Base-by-base conservation (phyloP, 2,888 invertebrate species). In the Eugnorisma glareosa region DNA sequence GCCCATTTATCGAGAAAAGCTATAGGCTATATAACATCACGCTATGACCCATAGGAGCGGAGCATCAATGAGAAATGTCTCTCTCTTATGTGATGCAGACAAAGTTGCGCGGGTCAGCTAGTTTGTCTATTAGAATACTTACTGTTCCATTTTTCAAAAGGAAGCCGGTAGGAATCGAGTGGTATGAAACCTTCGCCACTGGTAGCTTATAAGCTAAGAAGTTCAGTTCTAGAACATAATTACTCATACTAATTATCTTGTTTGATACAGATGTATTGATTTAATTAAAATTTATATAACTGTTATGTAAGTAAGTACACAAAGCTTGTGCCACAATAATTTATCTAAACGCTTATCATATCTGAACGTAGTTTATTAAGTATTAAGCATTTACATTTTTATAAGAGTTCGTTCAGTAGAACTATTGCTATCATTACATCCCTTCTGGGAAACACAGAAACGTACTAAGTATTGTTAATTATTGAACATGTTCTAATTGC, bases 321-420 rank as follows among this genome's bases (percentile, higher is more conserved):
- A 57, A 71, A 64, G 59, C 67, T 64, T 24, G 80, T 64, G 28
- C 70, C 59, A 48, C 61, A 57, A 48, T 64, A n/a, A 72, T 76
- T 83, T 73, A 83, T 76, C 76, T 76, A 43, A 76, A 76, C 51
- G 64, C 64, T 83, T 83, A 83, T 83, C 84, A 73, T 1, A 8
- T 70, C 31, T 24, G 66, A n/a, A 31, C 69, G 28, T 48, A 59
- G 51, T 51, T 72, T 51, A 69, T 28, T 45, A 61, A n/a, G n/a
- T n/a, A n/a, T 2, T 3, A 57, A 24, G n/a, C 83, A 84, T 83
- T 83, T 84, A 73, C 73, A 83, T 80, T 83, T 73, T 73, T 54
- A 54, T 72, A 64, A 61, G 45, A 59, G 67, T 28, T 48, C 45
- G 35, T 43, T 67, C 31, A 35, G 51, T 8, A 28, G 79, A 73